A percentile compares a stretch with the other conserved stretches of the same genome.
Conservation (phyloP, 1,140 invertebrate species). For the Solen grandis region DNA sequence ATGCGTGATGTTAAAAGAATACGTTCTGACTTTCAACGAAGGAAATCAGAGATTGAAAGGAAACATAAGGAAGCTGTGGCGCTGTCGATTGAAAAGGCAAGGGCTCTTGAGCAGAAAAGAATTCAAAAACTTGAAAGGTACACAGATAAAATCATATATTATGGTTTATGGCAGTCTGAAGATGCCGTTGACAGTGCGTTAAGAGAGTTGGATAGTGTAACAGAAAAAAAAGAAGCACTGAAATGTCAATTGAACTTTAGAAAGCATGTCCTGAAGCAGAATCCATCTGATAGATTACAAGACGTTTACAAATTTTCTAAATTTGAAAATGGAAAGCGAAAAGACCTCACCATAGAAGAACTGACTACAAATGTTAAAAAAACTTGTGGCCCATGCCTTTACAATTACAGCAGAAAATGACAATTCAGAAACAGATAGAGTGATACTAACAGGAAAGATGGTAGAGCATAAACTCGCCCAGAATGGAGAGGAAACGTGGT, state of each 20-base stretch:
- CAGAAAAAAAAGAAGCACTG: slow-evolving; percentile 3
- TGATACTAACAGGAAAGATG: slow-evolving; percentile 12
- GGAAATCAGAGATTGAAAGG: slow-evolving; percentile 16
- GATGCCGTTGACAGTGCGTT: not conserved
- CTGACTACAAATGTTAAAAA: slow-evolving; percentile 8
- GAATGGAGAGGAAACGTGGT: slow-evolving; percentile 3
- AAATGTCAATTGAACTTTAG: slow-evolving; percentile 19
- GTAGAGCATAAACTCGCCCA: not conserved
- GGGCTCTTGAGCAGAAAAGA: not conserved
- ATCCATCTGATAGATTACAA: not conserved
- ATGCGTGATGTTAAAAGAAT: not conserved
- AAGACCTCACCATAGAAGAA: not conserved
- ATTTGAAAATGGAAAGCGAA: not conserved
- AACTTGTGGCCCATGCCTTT: slow-evolving; percentile 11
- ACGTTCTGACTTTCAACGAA: slow-evolving; percentile 4
- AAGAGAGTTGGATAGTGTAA: not conserved
- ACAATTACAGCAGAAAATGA: not conserved
- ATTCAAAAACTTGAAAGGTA: slow-evolving; percentile 14
- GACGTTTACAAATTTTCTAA: slow-evolving; percentile 11
- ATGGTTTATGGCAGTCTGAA: slow-evolving; percentile 27
- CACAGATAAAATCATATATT: slow-evolving; percentile 17
- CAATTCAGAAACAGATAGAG: not conserved
- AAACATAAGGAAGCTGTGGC: slow-evolving; percentile 17
- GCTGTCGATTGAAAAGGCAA: not conserved
- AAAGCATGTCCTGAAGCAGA: slow-evolving; percentile 15